Evolutionary conservation across 2,113 vertebrate species (phyloP), one percentile per base, ranked within the genome.

Genomic region (Elgaria multicarinata): DNA sequence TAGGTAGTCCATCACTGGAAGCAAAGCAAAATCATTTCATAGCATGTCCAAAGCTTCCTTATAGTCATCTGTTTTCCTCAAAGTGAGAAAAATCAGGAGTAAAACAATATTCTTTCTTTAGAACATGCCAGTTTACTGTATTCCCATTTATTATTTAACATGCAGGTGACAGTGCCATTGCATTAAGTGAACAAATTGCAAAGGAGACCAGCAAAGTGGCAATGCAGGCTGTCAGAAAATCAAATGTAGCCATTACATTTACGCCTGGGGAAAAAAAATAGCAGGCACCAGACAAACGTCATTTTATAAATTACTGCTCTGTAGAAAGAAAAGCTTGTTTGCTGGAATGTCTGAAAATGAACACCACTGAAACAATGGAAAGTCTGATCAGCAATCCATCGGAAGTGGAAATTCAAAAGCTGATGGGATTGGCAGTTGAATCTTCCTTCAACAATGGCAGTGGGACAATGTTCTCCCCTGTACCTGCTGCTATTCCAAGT

Each of bases 271-370:
- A 84, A 83, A 28, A 44, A 76, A 31, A 12, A 13, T 10, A 22
- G 36, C 87, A 84, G 87, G 87, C 55, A 79, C 5, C 44, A 76
- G 79, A 88, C 87, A 85, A 82, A 89, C 24, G 42, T 67, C 83
- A 90, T 89, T 90, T 89, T 79, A 18, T 31, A 93, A 88, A 86
- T 92, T 83, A n/a, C 83, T 66, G 44, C 46, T 20, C 39, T 33
- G 64, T 64, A 20, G 58, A 80, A 91, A 89, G 64, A 80, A 36
- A 1, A 62, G 3, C 20, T 31, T 81, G 0, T 84, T 88, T 90
- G 86, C 90, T 89, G 75, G 33, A 44, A 8, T 87, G 84, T 55
- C 62, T 5, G 28, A 78, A 92, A 87, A 44, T 71, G 6, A 24
- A 2, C 22, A 2, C 50, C 77, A 44, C 1, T 31, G 91, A 89